Percentiles rank a stretch among this genome's conserved stretches.
phyloP scores from a whole-genome alignment of 64 coral and sea anemone genomes.

The Montipora foliosa region DNA sequence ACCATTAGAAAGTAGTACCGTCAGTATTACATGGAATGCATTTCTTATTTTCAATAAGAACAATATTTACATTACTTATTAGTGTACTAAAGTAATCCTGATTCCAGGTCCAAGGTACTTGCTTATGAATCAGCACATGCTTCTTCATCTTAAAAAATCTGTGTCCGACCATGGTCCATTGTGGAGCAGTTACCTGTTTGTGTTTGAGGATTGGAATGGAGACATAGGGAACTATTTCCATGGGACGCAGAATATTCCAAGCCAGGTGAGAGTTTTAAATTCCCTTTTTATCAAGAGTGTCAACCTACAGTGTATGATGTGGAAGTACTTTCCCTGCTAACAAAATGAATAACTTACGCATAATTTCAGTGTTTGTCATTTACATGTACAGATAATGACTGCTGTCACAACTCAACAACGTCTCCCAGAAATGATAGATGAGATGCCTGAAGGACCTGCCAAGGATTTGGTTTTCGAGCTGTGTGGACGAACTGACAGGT shows the following conservation, averaged over 20 bases:
- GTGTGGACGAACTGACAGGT: slow-evolving; percentile 25
- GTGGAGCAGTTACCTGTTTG: slow-evolving; percentile 43
- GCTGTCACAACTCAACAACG: slow-evolving; percentile 51
- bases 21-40: slow-evolving; percentile 4
- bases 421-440: slow-evolving; percentile 36
- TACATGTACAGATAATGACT: slow-evolving; percentile 58
- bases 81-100: not conserved
- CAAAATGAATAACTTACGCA: slow-evolving; percentile 17
- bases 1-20: slow-evolving; percentile 4
- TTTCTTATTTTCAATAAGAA: slow-evolving; percentile 10
- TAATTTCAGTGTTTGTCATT: not conserved
- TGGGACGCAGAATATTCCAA: slow-evolving; percentile 23
- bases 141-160: slow-evolving; percentile 12
- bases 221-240: slow-evolving; percentile 28
- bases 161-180: slow-evolving; percentile 26
- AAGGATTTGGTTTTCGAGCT: slow-evolving; percentile 41
- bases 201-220: slow-evolving; percentile 66
- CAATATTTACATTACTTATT: not conserved
- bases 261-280: not conserved
- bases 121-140: slow-evolving; percentile 25
- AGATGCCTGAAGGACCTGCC: slow-evolving; percentile 49
- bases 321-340: slow-evolving; percentile 22
- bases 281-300: not conserved
- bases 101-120: slow-evolving; percentile 5
- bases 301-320: not conserved